Percentiles rank a stretch among this genome's conserved stretches.
Evolutionary conservation across 2,113 vertebrate genomes (phyloP).

Genomic region (Phaethornis superciliosus): DNA sequence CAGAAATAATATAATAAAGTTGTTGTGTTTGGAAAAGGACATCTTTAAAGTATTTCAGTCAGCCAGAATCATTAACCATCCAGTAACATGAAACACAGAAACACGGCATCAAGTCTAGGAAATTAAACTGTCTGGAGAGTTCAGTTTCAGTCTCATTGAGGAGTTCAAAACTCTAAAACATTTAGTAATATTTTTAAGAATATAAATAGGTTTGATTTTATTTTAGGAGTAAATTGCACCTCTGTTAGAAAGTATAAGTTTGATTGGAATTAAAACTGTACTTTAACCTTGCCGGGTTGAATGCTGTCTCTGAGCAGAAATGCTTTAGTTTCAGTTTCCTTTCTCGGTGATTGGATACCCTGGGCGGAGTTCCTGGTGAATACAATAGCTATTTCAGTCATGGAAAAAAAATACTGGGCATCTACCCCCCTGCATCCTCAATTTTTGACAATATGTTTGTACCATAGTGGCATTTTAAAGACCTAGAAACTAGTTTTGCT

Average conservation of each 20-base stretch:
- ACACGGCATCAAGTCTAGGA: background rate
- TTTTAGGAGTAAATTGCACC: background rate
- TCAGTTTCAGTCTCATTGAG: background rate
- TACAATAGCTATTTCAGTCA: background rate
- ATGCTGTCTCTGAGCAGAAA: background rate
- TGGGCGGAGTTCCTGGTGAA: background rate
- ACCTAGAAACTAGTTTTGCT: background rate
- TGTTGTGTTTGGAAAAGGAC: background rate
- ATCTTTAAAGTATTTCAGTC: background rate
- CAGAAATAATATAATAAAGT: background rate
- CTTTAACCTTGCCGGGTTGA: background rate
- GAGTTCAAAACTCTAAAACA: background rate
- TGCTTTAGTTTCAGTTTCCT: slow-evolving; percentile 7
- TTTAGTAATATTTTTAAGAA: background rate
- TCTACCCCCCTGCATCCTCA: background rate
- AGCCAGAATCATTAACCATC: background rate
- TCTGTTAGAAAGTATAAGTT: background rate
- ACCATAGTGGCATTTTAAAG: background rate
- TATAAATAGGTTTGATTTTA: background rate
- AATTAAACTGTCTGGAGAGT: background rate
- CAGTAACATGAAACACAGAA: background rate
- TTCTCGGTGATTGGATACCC: background rate
- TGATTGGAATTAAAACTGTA: background rate
- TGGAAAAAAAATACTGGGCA: background rate
- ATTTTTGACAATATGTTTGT: background rate